These are phyloP conservation scores for Pollenia amentaria DNA, from an alignment of 2,888 invertebrate genomes.

Conservation along the genomic window DNA sequence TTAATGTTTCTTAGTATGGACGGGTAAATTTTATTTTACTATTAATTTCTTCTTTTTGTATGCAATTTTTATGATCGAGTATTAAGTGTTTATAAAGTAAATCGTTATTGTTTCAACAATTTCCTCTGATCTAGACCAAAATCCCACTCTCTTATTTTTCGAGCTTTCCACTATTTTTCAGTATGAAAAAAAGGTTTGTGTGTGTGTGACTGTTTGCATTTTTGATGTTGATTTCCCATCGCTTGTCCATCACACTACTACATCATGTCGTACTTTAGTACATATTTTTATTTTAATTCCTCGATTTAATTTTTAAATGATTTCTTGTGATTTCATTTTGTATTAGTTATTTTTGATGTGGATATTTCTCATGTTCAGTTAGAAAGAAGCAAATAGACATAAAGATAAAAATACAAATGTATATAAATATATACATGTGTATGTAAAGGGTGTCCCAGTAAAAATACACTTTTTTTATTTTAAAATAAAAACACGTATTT, in stretches of 20 bases:
- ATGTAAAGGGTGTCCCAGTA: too few relatives aligned
- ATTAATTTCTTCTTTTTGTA: constrained; percentile 40
- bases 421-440: not conserved
- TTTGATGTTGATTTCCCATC: constrained; percentile 60
- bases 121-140: constrained; percentile 32
- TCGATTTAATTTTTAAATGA: constrained; percentile 52
- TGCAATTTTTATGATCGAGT: constrained; percentile 43
- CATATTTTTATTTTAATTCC: constrained; percentile 5
- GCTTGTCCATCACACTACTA: not conserved
- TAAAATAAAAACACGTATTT: too few relatives aligned
- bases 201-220: constrained; percentile 26
- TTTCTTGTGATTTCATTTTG: constrained; percentile 47
- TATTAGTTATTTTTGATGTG: constrained; percentile 27
- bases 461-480: too few relatives aligned
- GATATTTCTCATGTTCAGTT: constrained; percentile 37
- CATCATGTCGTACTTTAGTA: not conserved
- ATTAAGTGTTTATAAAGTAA: constrained; percentile 46
- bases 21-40: constrained; percentile 64
- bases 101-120: constrained; percentile 13
- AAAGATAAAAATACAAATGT: not conserved
- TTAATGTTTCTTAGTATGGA: constrained; percentile 54
- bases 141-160: constrained; percentile 16
- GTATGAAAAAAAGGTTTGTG: constrained; percentile 11
- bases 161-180: not conserved
- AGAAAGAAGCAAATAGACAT: constrained; percentile 4